phyloP scores from a whole-genome alignment of 2,113 vertebrate species.

The Motacilla tschutschensis region DNA sequence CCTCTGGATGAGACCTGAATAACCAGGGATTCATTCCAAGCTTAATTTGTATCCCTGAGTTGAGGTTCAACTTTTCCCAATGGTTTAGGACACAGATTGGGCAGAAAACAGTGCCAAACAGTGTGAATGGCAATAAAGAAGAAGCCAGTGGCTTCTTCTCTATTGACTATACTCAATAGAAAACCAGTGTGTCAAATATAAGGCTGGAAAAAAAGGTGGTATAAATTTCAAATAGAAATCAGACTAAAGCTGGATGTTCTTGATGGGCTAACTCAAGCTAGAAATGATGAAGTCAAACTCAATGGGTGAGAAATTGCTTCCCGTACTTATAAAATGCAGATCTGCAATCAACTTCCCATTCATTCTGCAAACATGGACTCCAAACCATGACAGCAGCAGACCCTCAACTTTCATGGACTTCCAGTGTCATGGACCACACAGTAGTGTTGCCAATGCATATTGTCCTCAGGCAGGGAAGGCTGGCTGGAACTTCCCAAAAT shows the following conservation, averaged over 20 bases:
- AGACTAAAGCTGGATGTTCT: background rate
- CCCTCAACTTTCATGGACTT: background rate
- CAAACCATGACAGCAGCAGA: accelerated
- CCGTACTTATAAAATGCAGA: background rate
- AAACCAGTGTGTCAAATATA: background rate
- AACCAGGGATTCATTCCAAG: background rate
- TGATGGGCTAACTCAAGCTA: background rate
- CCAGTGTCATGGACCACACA: background rate
- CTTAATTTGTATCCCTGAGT: background rate
- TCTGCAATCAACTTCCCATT: background rate
- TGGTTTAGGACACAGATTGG: background rate
- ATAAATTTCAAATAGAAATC: background rate
- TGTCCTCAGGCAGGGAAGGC: background rate
- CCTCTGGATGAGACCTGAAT: background rate
- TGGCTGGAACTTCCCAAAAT: background rate
- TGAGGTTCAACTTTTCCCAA: background rate
- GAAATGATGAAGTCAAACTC: background rate
- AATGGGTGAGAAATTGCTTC: background rate
- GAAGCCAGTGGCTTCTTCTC: background rate
- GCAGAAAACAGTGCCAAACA: background rate
- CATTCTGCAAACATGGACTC: background rate
- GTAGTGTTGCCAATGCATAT: background rate
- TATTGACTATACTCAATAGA: background rate
- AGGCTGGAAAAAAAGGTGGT: background rate
- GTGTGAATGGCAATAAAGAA: background rate